These are phyloP conservation scores for Acrobasis consociella DNA, from an alignment of 2,888 invertebrate species.

Conservation along the genomic window DNA sequence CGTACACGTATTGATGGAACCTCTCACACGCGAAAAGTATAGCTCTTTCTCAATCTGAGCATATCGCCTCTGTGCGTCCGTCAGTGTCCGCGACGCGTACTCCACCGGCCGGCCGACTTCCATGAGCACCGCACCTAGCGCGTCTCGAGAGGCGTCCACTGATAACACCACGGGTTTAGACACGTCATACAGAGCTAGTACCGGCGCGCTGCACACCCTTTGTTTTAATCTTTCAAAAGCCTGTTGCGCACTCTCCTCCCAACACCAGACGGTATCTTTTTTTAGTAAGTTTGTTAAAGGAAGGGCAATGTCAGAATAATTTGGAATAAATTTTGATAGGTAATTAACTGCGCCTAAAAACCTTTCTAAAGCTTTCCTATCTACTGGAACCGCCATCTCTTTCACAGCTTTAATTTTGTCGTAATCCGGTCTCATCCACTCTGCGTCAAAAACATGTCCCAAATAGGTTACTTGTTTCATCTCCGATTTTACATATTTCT, in stretches of 20 bases:
- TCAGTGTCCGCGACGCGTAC: constrained; percentile 33
- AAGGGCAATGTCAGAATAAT: not conserved
- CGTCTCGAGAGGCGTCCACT: constrained; percentile 31
- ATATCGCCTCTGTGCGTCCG: constrained; percentile 30
- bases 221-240: not conserved
- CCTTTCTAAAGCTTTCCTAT: not conserved
- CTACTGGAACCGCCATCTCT: not conserved
- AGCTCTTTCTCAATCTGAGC: constrained; percentile 36
- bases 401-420: constrained; percentile 4
- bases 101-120: constrained; percentile 31
- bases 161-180: constrained; percentile 34
- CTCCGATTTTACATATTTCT: constrained; percentile 2
- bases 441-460: not conserved
- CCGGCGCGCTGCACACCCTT: constrained; percentile 27
- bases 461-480: not conserved
- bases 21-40: constrained; percentile 32
- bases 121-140: constrained; percentile 32
- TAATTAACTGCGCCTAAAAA: not conserved
- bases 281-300: constrained; percentile 6
- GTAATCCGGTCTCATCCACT: constrained; percentile 16
- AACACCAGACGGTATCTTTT: constrained; percentile 1
- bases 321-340: constrained; percentile 1
- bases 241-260: not conserved
- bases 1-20: constrained; percentile 29
- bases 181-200: constrained; percentile 29